Base-by-base conservation (phyloP, 2,797 vertebrate species). In the Dryobates pubescens region DNA sequence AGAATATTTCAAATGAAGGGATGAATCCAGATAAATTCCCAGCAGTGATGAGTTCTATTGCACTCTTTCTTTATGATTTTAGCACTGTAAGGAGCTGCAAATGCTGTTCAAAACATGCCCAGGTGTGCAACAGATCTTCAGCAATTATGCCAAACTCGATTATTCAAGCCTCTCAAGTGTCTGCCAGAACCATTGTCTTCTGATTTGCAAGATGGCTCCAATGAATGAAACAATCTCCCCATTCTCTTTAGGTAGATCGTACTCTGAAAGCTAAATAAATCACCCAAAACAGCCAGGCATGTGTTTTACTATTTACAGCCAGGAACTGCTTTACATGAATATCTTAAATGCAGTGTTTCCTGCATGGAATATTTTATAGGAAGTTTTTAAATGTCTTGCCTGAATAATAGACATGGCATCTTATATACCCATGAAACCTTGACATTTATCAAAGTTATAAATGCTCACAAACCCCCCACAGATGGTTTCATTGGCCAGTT, bases 111-210 rank as follows among this genome's bases (percentile, higher is more conserved):
- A 86, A 73, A 56, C 32, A 20, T 1, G 3, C 14, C n/a, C 74
- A 59, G 62, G 17, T 38, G 58, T 30, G 27, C 1, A 0, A n/a
- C 17, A 4, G 7, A 57, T 45, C 54, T 74, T 81, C 67, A 65
- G 27, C 56, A 59, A 51, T 41, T 43, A 27, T 3, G 3, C 10
- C 9, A 0, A 0, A 64, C 56, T 69, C 3, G 0, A 18, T 12
- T 12, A 45, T 27, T 43, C 30, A 10, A 82, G 19, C 27, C 27
- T 49, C 61, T 30, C 41, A 51, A 32, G 24, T 13, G 13, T 24
- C 49, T 75, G 41, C 17, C 30, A 62, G 29, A 72, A 54, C 49
- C 45, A 75, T 38, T 65, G 68, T 32, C 53, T 75, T 68, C 34
- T 82, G 59, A 61, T 82, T 86, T 65, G 58, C 51, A 81, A 84